Evolutionary conservation across 2,797 vertebrate species (phyloP).

Genomic region (Rhabdomys pumilio): DNA sequence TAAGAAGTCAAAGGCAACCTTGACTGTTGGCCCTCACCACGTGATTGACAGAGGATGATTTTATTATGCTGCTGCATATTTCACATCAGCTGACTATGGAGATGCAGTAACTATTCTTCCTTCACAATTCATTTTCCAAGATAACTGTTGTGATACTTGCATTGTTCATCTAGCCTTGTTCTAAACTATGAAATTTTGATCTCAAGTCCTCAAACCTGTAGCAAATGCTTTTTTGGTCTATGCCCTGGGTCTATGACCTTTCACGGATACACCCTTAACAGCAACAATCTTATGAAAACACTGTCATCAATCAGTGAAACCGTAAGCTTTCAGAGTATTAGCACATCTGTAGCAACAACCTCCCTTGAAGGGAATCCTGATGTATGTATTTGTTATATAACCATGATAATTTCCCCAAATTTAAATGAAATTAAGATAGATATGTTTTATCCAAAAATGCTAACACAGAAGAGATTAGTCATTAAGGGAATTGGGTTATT

Average conservation of each 20-base stretch:
- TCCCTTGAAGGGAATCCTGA: background rate
- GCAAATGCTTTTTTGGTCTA: background rate
- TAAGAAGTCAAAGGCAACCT: background rate
- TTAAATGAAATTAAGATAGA: background rate
- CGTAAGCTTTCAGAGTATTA: background rate
- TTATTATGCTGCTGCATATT: background rate
- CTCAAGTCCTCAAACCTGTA: background rate
- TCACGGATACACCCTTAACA: background rate
- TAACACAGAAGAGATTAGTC: background rate
- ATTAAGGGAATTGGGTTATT: background rate
- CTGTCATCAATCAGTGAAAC: background rate
- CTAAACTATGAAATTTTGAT: background rate
- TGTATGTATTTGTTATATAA: background rate
- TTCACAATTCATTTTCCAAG: background rate
- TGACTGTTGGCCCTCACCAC: background rate
- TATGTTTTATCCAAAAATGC: background rate
- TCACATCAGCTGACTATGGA: background rate
- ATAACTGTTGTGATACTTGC: background rate
- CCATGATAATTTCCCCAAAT: background rate
- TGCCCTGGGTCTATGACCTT: rapidly evolving
- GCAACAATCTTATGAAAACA: background rate
- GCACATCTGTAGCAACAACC: background rate
- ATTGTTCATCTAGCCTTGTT: background rate
- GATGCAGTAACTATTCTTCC: background rate
- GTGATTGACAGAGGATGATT: background rate